A percentile compares a stretch with the other conserved stretches of the same genome.
phyloP scores from a whole-genome alignment of 53 echinoderm and acorn worm species.

The Temnopleurus reevesii region DNA sequence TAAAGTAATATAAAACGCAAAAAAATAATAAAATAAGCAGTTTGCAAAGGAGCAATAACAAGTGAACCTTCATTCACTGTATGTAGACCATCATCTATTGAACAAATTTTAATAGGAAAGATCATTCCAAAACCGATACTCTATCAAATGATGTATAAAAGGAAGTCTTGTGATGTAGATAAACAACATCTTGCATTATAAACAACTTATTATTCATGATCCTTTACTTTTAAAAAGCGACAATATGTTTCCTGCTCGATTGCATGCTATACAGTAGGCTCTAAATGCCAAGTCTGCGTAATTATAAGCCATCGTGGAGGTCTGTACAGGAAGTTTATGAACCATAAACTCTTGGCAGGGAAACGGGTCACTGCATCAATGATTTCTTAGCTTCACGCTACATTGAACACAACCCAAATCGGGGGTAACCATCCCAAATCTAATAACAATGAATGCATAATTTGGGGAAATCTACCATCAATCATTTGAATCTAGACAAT shows the following conservation, averaged over 20 bases:
- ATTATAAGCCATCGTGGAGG: background rate
- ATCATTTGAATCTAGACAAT: background rate
- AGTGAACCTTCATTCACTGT: no score
- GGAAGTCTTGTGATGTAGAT: background rate
- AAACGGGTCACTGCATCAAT: background rate
- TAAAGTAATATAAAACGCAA: no score
- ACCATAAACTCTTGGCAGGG: background rate
- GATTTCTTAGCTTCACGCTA: background rate
- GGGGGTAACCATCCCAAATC: slow-evolving; percentile 24
- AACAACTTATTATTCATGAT: background rate
- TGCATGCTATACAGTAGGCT: no score
- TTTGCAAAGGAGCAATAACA: no score
- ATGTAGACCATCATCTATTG: no score
- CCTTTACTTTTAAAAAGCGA: background rate
- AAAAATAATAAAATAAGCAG: no score
- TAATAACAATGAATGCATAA: slow-evolving; percentile 9
- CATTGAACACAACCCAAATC: slow-evolving; percentile 17
- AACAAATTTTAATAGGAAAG: no score
- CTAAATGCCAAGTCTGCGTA: no score
- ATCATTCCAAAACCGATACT: no score
- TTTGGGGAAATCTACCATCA: background rate
- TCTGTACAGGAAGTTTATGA: background rate
- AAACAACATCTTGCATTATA: background rate
- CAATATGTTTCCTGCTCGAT: background rate
- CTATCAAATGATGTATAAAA: no score